Evolutionary conservation across 2,888 invertebrate genomes (phyloP).

Genomic region (Caenorhabditis drosophilae): DNA sequence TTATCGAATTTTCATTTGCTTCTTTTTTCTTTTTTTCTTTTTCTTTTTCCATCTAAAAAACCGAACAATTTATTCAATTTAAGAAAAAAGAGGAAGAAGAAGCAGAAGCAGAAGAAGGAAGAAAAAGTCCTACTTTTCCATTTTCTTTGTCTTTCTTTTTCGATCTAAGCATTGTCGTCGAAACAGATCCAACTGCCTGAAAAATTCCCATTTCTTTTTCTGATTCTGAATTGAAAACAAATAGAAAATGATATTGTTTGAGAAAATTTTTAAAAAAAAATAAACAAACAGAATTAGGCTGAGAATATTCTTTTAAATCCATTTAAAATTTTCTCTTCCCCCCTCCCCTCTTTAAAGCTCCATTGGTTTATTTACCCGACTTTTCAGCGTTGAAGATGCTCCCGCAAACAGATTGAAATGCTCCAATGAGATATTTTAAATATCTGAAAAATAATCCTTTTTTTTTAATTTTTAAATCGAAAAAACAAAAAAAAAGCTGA

Average conservation of each 20-base stretch:
- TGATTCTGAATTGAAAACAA: background rate
- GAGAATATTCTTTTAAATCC: too few species aligned
- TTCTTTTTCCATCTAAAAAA: conserved; percentile 9
- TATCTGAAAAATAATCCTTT: background rate
- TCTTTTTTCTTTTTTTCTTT: conserved; percentile 28
- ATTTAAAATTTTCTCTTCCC: too few species aligned
- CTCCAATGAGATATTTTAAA: conserved; percentile 5
- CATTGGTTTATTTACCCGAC: conserved; percentile 47
- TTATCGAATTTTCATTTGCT: conserved; percentile 18
- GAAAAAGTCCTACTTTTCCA: conserved; percentile 1
- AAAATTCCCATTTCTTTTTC: background rate
- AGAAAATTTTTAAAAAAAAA: background rate
- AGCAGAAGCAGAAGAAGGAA: too few species aligned
- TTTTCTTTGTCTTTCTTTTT: conserved; percentile 48
- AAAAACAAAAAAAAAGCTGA: too few species aligned
- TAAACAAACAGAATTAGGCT: background rate
- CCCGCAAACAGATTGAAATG: conserved; percentile 59
- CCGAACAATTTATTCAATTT: background rate
- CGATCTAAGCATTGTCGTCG: conserved; percentile 48
- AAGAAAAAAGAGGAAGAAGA: conserved; percentile 1
- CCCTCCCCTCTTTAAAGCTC: too few species aligned
- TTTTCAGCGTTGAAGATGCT: conserved; percentile 57
- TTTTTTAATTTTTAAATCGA: background rate
- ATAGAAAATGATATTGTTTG: background rate
- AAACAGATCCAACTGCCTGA: conserved; percentile 45